Base-by-base conservation (phyloP, 2,888 invertebrate species). In the Bimastos eiseni region DNA sequence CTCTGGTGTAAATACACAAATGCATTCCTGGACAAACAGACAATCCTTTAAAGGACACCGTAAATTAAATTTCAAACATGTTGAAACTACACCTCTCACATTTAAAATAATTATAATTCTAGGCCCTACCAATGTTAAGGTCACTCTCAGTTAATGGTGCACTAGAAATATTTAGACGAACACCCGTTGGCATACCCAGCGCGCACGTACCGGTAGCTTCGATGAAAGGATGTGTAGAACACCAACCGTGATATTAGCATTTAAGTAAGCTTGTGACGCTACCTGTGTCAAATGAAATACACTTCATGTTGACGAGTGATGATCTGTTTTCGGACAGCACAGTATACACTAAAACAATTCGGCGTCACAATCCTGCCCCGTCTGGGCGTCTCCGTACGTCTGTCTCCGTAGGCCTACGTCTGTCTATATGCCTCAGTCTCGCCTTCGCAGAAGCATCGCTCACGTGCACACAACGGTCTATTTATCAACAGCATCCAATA, bases 401-500 rank as follows among this genome's bases (percentile, higher is more conserved):
- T 44, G 44, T 44, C 55, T 24, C 5, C 13, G 24, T 30, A 13
- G 44, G 11, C 5, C 70, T 70, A 6, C 70, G 70, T 70, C 70
- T n/a, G 70, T n/a, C 70, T 17, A 6, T 70, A 30, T 70, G 70
- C 70, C 70, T 30, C n/a, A 1, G 70, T 70, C 70, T 70, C 30
- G 70, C n/a, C 70, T 30, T n/a, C 70, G 8, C 70, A n/a, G 30
- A 30, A 70, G 70, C n/a, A 70, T 2, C 70, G 70, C 70, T n/a
- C 70, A 70, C 70, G 70, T 70, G 70, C n/a, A 70, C 70, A 70
- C 70, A 70, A 30, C 70, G 30, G 70, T 70, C 70, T 70, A n/a
- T 70, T 70, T 70, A 70, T 70, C 70, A n/a, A 70, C 70, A 70
- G 70, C 70, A 70, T 70, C 70, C 70, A 70, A 70, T 70, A 70